phyloP scores from a whole-genome alignment of 2,113 vertebrate genomes.

The Oncorhynchus nerka region DNA sequence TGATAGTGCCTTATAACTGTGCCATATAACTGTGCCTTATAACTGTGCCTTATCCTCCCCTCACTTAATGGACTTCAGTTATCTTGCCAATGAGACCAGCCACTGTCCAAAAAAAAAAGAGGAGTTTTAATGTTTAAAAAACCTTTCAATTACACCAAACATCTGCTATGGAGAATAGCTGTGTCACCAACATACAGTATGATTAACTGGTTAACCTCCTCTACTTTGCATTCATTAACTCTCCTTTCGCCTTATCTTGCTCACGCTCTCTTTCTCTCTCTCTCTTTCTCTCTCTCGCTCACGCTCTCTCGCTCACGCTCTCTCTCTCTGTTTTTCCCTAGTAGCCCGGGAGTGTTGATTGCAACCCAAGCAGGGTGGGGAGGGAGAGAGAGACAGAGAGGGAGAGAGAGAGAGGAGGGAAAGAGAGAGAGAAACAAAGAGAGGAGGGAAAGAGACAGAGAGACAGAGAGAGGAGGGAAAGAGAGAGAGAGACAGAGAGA shows the following conservation, averaged over 20 bases:
- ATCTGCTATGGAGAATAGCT: constrained; percentile 55
- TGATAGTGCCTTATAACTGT: too few species aligned
- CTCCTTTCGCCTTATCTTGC: neutral
- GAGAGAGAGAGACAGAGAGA: too few species aligned
- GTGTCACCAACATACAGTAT: constrained; percentile 19
- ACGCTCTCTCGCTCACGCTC: too few species aligned
- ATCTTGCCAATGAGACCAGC: neutral
- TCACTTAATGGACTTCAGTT: constrained; percentile 20
- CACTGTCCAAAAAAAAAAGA: neutral
- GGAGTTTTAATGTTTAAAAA: constrained; percentile 51
- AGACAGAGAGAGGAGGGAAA: too few species aligned
- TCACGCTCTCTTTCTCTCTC: too few species aligned
- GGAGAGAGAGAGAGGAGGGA: too few species aligned
- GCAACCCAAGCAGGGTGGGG: constrained; percentile 14
- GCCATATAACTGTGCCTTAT: too few species aligned
- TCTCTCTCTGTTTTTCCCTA: neutral
- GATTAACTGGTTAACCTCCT: neutral
- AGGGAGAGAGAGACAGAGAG: constrained; percentile 16
- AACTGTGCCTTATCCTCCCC: neutral
- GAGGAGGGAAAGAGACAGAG: too few species aligned
- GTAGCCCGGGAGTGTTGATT: constrained; percentile 22
- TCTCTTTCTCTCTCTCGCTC: too few species aligned
- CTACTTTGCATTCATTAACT: constrained; percentile 2
- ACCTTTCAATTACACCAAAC: constrained; percentile 56
- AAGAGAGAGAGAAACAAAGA: too few species aligned